Evolutionary conservation across 2,888 invertebrate genomes (phyloP).

Genomic region (Lasioglossum pauxillum): DNA sequence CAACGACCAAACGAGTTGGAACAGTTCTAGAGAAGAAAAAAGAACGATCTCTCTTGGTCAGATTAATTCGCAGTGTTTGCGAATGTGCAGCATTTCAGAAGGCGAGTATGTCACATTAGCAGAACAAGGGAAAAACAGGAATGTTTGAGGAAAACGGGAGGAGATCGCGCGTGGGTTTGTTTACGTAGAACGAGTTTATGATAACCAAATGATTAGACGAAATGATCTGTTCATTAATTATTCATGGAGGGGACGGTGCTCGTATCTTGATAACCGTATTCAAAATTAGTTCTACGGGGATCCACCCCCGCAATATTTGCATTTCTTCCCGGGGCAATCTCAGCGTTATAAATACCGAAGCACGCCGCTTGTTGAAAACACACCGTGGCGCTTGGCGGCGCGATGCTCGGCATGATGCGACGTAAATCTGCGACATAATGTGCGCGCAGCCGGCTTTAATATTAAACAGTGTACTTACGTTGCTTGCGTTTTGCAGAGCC

Average conservation of each 20-base stretch:
- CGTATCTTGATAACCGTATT: not conserved
- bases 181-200: not conserved
- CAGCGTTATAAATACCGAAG: slow-evolving; percentile 38
- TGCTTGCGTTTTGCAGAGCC: slow-evolving; percentile 24
- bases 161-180: not conserved
- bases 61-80: no score
- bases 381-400: not conserved
- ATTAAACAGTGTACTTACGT: slow-evolving; percentile 49
- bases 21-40: not conserved
- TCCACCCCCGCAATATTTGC: slow-evolving; percentile 31
- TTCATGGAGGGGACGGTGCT: not conserved
- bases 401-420: slow-evolving; percentile 14
- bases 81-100: no score
- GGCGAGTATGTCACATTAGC: not conserved
- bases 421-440: slow-evolving; percentile 46
- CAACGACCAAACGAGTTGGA: not conserved
- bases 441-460: slow-evolving; percentile 45
- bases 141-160: not conserved
- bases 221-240: slow-evolving; percentile 22
- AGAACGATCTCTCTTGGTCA: no score
- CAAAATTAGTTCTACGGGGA: slow-evolving; percentile 30
- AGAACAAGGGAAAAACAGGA: not conserved
- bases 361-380: not conserved
- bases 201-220: slow-evolving; percentile 6
- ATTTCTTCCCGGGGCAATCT: not conserved